Base-by-base conservation (phyloP, 2,797 vertebrate genomes). In the Lacerta agilis region DNA sequence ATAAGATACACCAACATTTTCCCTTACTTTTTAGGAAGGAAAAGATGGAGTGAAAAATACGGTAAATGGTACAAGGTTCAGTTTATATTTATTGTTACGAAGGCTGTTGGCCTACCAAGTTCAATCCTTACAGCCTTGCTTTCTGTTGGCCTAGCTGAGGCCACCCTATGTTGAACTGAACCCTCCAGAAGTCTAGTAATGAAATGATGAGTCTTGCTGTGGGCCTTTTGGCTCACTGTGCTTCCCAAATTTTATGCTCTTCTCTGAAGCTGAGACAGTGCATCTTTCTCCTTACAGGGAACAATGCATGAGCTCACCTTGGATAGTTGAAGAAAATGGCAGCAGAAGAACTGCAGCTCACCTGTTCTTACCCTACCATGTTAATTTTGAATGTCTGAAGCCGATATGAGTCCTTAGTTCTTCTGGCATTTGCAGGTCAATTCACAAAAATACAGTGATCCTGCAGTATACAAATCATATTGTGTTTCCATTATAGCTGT, bases 281-380 rank as follows among this genome's bases (percentile, higher is more conserved):
- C 29, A 82, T 45, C 64, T 66, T 15, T 82, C n/a, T 67, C n/a
- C 38, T 79, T 38, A 36, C 73, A 77, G 45, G 36, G 61, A 77
- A 77, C 67, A 72, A 67, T 49, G 25, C 25, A 49, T 82, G 61
- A 49, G 25, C 23, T 55, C 81, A 77, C 23, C 36, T 49, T 17
- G 55, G 7, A 72, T 43, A 10, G 72, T 55, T 87, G 86, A 87
- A 82, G 83, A 43, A 82, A n/a, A 36, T 55, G 78, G 27, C 66
- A 83, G 29, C 11, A 36, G 7, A 86, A 38, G 33, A 36, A 73
- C 17, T 82, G 5, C 43, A 49, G 2, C 43, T 85, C 55, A 20
- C 36, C 82, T 82, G 58, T 49, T 9, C 55, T 58, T 83, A 17
- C 13, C 49, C 41, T 55, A 66, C 4, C 23, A 9, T 82, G 61